phyloP scores from a whole-genome alignment of 2,797 vertebrate species.

The Presbytis comata region DNA sequence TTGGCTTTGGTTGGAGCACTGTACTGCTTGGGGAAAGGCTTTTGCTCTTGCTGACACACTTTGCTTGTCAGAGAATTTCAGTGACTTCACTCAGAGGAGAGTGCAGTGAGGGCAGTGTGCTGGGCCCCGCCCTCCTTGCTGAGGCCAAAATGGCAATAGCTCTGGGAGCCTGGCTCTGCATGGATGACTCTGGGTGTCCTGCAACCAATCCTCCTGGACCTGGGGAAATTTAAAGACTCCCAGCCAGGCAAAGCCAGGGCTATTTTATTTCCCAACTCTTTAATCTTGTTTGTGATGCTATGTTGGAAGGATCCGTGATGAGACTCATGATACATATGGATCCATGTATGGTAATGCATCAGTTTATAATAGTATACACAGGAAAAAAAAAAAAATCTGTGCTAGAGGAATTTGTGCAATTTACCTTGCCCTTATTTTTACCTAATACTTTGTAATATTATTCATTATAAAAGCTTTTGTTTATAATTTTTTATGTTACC shows the following conservation, averaged over 20 bases:
- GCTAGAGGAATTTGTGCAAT: not conserved
- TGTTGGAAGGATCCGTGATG: not conserved
- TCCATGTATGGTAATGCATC: not conserved
- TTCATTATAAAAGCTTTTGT: not conserved
- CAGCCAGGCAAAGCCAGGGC: not conserved
- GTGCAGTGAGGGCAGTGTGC: not conserved
- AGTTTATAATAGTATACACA: not conserved
- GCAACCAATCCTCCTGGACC: not conserved
- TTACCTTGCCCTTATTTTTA: not conserved
- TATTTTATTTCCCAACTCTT: not conserved
- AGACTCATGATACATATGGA: not conserved
- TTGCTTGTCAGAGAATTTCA: not conserved
- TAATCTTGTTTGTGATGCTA: not conserved
- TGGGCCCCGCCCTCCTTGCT: no score
- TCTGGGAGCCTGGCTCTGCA: not conserved
- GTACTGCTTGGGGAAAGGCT: not conserved
- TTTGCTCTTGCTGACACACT: not conserved
- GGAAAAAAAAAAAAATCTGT: not conserved
- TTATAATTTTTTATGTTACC: not conserved
- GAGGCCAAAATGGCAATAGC: not conserved
- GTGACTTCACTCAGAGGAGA: not conserved
- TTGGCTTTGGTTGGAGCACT: not conserved
- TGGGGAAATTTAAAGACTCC: not conserved
- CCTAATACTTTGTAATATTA: not conserved
- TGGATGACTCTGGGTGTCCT: not conserved